phyloP scores from a whole-genome alignment of 2,888 invertebrate species.

The Gerosis bhagava region DNA sequence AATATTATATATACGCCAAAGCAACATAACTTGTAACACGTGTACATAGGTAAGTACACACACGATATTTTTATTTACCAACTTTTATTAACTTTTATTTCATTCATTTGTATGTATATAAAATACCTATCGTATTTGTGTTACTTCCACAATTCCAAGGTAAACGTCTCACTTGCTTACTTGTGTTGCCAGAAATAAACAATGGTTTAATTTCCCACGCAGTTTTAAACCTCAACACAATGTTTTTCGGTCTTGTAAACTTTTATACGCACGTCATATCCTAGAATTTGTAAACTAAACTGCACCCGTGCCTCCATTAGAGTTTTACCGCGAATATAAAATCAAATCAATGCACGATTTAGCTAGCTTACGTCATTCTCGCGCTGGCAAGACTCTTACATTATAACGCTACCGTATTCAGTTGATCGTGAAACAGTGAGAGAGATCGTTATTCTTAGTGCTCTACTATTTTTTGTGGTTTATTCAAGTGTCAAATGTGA shows the following conservation, averaged over 20 bases:
- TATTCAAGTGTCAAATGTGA: conserved; percentile 34
- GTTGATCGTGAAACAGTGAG: conserved; percentile 32
- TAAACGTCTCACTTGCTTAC: neutral
- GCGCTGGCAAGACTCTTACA: conserved; percentile 58
- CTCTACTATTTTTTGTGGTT: conserved; percentile 19
- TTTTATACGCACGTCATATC: no score
- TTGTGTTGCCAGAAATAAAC: conserved; percentile 2
- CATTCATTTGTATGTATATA: no score
- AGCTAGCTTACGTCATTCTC: conserved; percentile 59
- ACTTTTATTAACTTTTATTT: no score
- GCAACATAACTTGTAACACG: no score
- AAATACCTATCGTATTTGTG: no score
- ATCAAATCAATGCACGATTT: conserved; percentile 35
- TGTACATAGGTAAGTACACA: no score
- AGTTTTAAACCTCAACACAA: neutral
- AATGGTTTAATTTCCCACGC: conserved; percentile 5
- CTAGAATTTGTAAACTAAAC: no score
- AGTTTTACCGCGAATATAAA: conserved; percentile 14
- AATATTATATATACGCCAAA: no score
- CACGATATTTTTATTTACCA: no score
- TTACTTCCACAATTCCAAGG: no score
- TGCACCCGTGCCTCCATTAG: no score
- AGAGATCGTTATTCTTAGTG: neutral
- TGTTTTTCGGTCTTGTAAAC: conserved; percentile 1
- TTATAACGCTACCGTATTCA: conserved; percentile 45